Evolutionary conservation across 2,797 vertebrate species (phyloP).

Genomic region (Falco novaeseelandiae): DNA sequence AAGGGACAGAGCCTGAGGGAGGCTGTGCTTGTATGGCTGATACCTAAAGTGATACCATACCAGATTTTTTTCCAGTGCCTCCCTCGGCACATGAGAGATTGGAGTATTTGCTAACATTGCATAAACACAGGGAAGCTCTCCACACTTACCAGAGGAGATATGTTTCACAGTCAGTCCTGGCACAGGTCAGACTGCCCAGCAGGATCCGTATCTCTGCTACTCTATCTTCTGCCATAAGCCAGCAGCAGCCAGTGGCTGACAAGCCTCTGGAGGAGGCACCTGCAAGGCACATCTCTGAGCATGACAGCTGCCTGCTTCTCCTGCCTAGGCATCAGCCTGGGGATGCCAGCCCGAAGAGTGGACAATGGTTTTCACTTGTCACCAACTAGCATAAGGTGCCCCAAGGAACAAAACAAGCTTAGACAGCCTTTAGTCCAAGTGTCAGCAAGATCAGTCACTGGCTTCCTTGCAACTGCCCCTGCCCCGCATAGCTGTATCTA

Average conservation of each 20-base stretch:
- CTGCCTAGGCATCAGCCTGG: neutral
- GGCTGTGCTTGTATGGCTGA: neutral
- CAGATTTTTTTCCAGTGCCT: neutral
- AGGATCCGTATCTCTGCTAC: neutral
- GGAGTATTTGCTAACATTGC: neutral
- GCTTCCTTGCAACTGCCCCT: neutral
- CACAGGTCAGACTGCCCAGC: neutral
- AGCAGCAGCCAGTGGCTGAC: neutral
- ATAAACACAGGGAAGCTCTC: neutral
- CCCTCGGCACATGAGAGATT: neutral
- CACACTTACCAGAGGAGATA: neutral
- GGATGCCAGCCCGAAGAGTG: neutral
- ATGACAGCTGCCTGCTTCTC: neutral
- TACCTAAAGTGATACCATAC: neutral
- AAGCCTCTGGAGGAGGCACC: neutral
- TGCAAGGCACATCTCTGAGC: neutral
- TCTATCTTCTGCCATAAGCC: neutral
- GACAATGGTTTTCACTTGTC: neutral
- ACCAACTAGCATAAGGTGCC: neutral
- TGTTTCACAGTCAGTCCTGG: neutral
- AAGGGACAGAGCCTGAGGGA: neutral
- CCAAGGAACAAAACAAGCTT: neutral
- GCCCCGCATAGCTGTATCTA: neutral
- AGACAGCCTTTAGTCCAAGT: neutral
- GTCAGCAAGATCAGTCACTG: neutral